Conservation (phyloP, 2,797 vertebrate species). For the Hirundo rustica region DNA sequence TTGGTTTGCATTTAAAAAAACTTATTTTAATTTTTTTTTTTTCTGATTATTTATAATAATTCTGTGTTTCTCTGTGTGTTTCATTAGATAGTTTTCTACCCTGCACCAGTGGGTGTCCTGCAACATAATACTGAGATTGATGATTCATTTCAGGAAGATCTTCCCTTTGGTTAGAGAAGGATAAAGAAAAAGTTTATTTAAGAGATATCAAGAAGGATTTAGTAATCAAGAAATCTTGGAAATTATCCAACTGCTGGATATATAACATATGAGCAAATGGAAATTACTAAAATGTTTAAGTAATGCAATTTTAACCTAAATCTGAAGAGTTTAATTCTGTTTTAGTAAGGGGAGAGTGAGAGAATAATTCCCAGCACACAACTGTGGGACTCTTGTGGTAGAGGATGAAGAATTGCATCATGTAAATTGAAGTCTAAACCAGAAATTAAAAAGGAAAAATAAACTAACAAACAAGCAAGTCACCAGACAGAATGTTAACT, state of each 20-base stretch:
- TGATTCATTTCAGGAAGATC: slow-evolving; percentile 20
- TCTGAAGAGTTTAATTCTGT: slow-evolving; percentile 21
- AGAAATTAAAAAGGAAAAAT: slow-evolving; percentile 52
- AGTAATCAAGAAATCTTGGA: slow-evolving; percentile 67
- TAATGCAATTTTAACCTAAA: slow-evolving; percentile 52
- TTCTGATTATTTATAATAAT: neutral
- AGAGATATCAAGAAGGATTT: slow-evolving; percentile 55
- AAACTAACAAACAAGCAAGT: neutral
- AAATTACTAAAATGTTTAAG: slow-evolving; percentile 50
- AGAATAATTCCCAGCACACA: slow-evolving; percentile 11
- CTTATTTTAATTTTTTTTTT: neutral
- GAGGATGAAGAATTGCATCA: slow-evolving; percentile 15
- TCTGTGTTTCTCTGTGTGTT: neutral
- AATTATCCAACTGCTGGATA: slow-evolving; percentile 33
- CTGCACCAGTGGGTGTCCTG: slow-evolving; percentile 9
- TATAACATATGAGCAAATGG: slow-evolving; percentile 45
- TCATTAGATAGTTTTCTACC: neutral
- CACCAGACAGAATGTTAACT: neutral
- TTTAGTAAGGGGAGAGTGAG: neutral
- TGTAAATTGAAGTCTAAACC: slow-evolving; percentile 24
- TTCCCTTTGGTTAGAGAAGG: neutral
- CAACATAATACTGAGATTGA: neutral
- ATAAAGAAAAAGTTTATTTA: slow-evolving; percentile 44
- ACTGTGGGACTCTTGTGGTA: neutral
- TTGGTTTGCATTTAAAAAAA: neutral